These are phyloP conservation scores for Nothobranchius kuhntae DNA, from an alignment of 2,113 vertebrate species.

Conservation along the genomic window DNA sequence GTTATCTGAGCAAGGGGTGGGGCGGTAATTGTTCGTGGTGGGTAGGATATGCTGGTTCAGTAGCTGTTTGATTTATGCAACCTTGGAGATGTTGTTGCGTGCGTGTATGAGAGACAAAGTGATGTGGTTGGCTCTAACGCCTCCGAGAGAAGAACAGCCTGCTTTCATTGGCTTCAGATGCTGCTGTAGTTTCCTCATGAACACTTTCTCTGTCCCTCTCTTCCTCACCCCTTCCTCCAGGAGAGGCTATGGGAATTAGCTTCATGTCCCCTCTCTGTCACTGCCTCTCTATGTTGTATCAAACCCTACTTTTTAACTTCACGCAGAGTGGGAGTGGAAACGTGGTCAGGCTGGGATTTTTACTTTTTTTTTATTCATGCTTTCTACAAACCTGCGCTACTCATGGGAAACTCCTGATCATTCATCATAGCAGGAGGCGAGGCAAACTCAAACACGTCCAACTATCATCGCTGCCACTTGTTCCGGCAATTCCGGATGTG, in stretches of 20 bases:
- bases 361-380: neutral
- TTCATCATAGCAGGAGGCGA: slow-evolving; percentile 39
- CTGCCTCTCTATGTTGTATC: slow-evolving; percentile 36
- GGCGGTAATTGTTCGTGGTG: slow-evolving; percentile 79
- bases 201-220: slow-evolving; percentile 33
- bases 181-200: slow-evolving; percentile 53
- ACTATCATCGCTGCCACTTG: slow-evolving; percentile 20
- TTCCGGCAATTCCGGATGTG: slow-evolving; percentile 36
- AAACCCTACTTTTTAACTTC: slow-evolving; percentile 35
- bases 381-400: slow-evolving; percentile 10
- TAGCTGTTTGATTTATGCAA: slow-evolving; percentile 78
- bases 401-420: slow-evolving; percentile 20
- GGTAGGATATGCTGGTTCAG: slow-evolving; percentile 78
- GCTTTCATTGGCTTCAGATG: slow-evolving; percentile 55
- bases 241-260: slow-evolving; percentile 37
- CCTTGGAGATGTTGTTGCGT: slow-evolving; percentile 70
- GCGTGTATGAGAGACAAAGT: slow-evolving; percentile 65
- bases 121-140: slow-evolving; percentile 66
- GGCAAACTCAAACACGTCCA: slow-evolving; percentile 40
- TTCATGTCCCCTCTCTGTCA: slow-evolving; percentile 52
- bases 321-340: slow-evolving; percentile 7
- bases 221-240: slow-evolving; percentile 20
- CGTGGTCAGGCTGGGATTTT: slow-evolving; percentile 12
- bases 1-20: slow-evolving; percentile 75
- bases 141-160: slow-evolving; percentile 64